phyloP scores from a whole-genome alignment of 2,888 invertebrate species.

The Allacma fusca region DNA sequence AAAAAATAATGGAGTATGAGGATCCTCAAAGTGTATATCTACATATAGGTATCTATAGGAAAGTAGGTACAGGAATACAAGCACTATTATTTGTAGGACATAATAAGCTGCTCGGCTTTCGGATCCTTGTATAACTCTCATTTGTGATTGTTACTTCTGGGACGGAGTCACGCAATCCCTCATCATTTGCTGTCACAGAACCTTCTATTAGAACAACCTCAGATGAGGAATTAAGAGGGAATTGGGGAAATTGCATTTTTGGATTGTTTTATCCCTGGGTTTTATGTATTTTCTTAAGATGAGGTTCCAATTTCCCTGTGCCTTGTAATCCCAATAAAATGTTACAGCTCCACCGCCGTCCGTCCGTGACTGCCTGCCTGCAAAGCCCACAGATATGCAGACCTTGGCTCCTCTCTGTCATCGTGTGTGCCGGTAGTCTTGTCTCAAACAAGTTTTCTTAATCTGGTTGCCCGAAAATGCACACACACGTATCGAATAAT shows the following conservation, averaged over 20 bases:
- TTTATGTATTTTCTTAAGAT: conserved; percentile 5
- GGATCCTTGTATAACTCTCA: conserved; percentile 18
- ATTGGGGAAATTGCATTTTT: conserved; percentile 33
- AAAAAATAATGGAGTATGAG: too few species aligned
- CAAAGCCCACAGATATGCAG: neutral
- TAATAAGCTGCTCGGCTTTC: conserved; percentile 37
- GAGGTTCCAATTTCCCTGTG: neutral
- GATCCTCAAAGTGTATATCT: neutral
- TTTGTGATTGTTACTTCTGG: conserved; percentile 3
- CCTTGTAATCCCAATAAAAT: neutral
- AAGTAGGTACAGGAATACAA: neutral
- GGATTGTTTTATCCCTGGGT: neutral
- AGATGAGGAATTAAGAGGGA: conserved; percentile 36
- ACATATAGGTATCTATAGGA: neutral
- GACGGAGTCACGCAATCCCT: conserved; percentile 38
- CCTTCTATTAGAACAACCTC: conserved; percentile 40
- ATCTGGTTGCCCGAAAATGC: neutral
- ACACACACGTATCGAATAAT: conserved; percentile 29
- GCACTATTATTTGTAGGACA: conserved; percentile 4
- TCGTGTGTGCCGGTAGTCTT: neutral
- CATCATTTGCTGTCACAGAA: conserved; percentile 44
- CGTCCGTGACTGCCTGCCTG: conserved; percentile 2
- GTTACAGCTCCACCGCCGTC: neutral
- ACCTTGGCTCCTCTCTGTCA: neutral
- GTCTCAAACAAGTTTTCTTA: conserved; percentile 10